Percentiles rank a stretch among this genome's conserved stretches.
phyloP scores from a whole-genome alignment of 2,797 vertebrate genomes.

The Molossus molossus region DNA sequence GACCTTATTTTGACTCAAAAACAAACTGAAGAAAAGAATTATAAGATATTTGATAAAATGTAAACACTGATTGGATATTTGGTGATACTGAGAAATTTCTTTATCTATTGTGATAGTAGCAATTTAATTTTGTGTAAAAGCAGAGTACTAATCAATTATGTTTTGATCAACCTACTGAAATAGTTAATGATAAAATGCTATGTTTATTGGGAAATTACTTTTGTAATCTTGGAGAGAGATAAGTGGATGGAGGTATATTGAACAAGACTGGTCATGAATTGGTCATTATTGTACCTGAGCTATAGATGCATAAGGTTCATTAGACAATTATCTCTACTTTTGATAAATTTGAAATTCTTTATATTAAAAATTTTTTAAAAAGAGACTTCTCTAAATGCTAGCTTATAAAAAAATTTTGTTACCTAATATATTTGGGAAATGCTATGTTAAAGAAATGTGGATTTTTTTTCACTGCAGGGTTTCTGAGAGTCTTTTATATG shows the following conservation, averaged over 20 bases:
- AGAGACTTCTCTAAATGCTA: background rate
- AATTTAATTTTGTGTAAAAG: background rate
- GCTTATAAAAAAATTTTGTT: background rate
- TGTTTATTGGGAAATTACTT: background rate
- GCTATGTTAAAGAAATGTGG: background rate
- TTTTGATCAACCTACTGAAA: background rate
- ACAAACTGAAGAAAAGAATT: background rate
- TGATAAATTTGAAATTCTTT: background rate
- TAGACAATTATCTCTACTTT: background rate
- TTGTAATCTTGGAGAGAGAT: background rate
- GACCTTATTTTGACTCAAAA: background rate
- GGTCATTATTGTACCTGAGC: background rate
- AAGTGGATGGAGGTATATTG: background rate
- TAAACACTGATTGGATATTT: background rate
- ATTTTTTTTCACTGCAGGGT: conserved; percentile 7
- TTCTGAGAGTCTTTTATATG: background rate
- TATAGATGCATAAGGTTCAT: background rate
- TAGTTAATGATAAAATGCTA: background rate
- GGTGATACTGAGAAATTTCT: background rate
- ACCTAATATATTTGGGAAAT: background rate
- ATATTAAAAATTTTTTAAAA: background rate
- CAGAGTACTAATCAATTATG: background rate
- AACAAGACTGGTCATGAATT: background rate
- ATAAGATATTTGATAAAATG: background rate
- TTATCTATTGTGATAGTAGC: background rate